These are phyloP conservation scores for Nephotettix cincticeps DNA, from an alignment of 1,140 invertebrate genomes.

Conservation along the genomic window DNA sequence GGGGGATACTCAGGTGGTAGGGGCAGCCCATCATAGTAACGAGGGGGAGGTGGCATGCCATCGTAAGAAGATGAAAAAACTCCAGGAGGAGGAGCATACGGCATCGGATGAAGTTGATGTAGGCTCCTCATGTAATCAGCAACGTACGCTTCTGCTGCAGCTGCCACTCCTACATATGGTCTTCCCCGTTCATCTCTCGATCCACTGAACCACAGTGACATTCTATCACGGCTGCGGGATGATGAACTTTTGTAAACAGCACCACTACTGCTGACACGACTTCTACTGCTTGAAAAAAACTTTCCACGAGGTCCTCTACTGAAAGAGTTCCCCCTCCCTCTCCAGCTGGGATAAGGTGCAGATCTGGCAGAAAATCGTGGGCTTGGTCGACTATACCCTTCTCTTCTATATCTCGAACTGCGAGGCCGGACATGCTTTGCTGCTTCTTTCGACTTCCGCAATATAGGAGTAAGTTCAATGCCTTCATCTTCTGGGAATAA, in stretches of 20 bases:
- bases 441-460: slow-evolving; percentile 85
- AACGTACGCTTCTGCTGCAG: slow-evolving; percentile 71
- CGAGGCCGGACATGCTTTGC: slow-evolving; percentile 54
- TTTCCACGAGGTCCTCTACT: slow-evolving; percentile 52
- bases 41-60: slow-evolving; percentile 63
- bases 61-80: slow-evolving; percentile 63
- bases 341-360: slow-evolving; percentile 35
- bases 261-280: slow-evolving; percentile 47
- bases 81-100: slow-evolving; percentile 63
- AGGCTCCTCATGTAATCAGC: slow-evolving; percentile 79
- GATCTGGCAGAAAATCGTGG: slow-evolving; percentile 37
- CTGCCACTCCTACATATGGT: slow-evolving; percentile 52
- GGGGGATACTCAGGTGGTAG: slow-evolving; percentile 58
- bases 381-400: slow-evolving; percentile 46
- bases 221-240: slow-evolving; percentile 9
- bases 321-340: slow-evolving; percentile 45
- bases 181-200: slow-evolving; percentile 47
- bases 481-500: slow-evolving; percentile 92
- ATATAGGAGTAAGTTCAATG: slow-evolving; percentile 87
- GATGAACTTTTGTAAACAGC: slow-evolving; percentile 22
- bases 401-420: slow-evolving; percentile 39
- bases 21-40: slow-evolving; percentile 77
- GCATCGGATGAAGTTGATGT: slow-evolving; percentile 71
- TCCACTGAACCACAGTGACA: slow-evolving; percentile 22
- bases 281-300: slow-evolving; percentile 51